These are phyloP conservation scores for Lasioglossum marginatum DNA, from an alignment of 2,888 invertebrate genomes.

Conservation along the genomic window DNA sequence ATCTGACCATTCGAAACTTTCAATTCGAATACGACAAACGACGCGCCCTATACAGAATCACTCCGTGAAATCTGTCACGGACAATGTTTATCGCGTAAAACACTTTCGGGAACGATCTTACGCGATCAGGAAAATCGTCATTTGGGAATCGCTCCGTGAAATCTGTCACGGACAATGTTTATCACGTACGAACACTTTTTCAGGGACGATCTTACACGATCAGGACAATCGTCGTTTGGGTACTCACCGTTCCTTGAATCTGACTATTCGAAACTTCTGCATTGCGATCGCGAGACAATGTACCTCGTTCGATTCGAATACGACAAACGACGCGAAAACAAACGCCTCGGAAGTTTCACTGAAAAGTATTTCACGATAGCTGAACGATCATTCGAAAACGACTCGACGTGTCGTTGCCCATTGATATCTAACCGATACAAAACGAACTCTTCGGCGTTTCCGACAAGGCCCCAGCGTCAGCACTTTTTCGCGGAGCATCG, in stretches of 20 bases:
- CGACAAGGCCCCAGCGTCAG: background rate
- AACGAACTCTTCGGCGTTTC: constrained; percentile 6
- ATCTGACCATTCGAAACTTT: constrained; percentile 39
- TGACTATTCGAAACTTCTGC: constrained; percentile 39
- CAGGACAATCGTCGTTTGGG: background rate
- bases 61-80: no score
- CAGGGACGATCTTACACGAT: background rate
- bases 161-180: no score
- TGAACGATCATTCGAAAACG: background rate
- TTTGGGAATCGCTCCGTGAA: no score
- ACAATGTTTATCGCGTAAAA: no score
- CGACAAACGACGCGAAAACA: background rate
- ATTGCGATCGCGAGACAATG: constrained; percentile 12
- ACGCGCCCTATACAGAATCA: no score
- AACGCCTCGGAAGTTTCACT: background rate
- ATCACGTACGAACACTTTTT: no score
- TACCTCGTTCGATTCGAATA: background rate
- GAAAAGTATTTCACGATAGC: no score
- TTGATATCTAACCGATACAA: background rate
- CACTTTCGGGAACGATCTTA: no score
- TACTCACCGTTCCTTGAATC: constrained; percentile 37
- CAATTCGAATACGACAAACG: background rate
- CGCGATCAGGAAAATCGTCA: no score
- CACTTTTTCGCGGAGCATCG: constrained; percentile 14
- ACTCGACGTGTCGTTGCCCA: background rate